Evolutionary conservation across 2,797 vertebrate genomes (phyloP), one percentile per base, ranked within the genome.

Genomic region (Echiichthys vipera): DNA sequence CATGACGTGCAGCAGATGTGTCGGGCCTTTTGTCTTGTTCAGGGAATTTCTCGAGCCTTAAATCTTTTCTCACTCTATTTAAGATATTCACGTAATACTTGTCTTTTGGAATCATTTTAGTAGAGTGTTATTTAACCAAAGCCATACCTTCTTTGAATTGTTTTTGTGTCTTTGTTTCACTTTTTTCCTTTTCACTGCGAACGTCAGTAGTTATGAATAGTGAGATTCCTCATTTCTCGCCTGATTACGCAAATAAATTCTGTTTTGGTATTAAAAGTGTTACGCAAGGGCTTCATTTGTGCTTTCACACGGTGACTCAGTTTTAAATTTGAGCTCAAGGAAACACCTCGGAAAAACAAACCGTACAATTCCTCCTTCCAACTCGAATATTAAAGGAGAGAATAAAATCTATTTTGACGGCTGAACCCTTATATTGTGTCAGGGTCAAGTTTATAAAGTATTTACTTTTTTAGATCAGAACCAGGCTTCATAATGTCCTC

Each of bases 91-190:
- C 77, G 34, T 87, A 78, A 84, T 74, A 51, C 22, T 57, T 79
- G 45, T 81, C 61, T 87, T 71, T 77, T 88, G 42, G 15, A 87
- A 81, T 84, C 56, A 81, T 18, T 80, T 65, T 73, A 74, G 56
- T 90, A 55, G 78, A 77, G 57, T 74, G 64, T 88, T 90, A 86
- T 89, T 91, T 91, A 93, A 91, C 88, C 89, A 90, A 92, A 88
- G 85, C 85, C 79, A 90, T 88, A 84, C 51, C 62, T 82, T 85
- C 53, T 84, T 83, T 71, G 42, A 81, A 50, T 75, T 82, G 22
- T 83, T 84, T 57, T 82, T 79, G 43, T 79, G 59, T 82, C 58
- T 78, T 39, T n/a, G n/a, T n/a, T 84, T 74, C 64, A 61, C 37
- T 49, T 57, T 65, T 66, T 42, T 57, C 47, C 72, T 73, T 84